Evolutionary conservation across 2,113 vertebrate genomes (phyloP), one percentile per base, ranked within the genome.

Genomic region (Phalacrocorax pelagicus): DNA sequence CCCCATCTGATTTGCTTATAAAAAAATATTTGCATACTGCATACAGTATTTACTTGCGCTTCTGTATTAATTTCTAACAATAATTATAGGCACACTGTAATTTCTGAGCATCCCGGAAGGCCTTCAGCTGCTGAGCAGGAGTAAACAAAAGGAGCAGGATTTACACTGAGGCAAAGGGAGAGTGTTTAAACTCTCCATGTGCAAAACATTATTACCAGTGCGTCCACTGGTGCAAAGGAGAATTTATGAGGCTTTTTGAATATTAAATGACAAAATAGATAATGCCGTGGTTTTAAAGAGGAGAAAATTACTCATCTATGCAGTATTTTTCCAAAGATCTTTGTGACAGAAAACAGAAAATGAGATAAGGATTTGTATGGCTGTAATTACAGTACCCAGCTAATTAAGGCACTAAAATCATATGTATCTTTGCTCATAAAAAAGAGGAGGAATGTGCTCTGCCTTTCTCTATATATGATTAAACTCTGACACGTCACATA

Each of bases 51-150:
- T 95, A 73, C 92, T 83, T 71, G 42, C 55, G 86, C 32, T 91
- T 26, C 87, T 70, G 55, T 77, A 87, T 96, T 94, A 58, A 96
- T 95, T 92, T 46, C 89, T 73, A 59, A 90, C 81, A 88, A 84
- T 34, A 90, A 94, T 92, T 94, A 84, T 6, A 75, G 92, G 85
- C 80, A 92, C 1, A 5, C 23, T 87, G 91, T 67, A 93, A 86
- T 95, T 97, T 90, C 66, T 66, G 74, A 86, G 55, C 18, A 19
- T 83, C 95, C 95, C 96, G 74, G 51, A 66, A 74, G 86, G 42
- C 29, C 36, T 75, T 30, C 59, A 79, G 77, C 61, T 78, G 52
- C 86, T 82, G 59, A 40, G 81, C 57, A 47, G 79, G 61, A 87
- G 78, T 74, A 90, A 95, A 92, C 65, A 95, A 66, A 80, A 86